Percentiles rank a stretch among this genome's conserved stretches.
phyloP scores from a whole-genome alignment of 2,797 vertebrate species.

The Phrynocephalus vlangalii region DNA sequence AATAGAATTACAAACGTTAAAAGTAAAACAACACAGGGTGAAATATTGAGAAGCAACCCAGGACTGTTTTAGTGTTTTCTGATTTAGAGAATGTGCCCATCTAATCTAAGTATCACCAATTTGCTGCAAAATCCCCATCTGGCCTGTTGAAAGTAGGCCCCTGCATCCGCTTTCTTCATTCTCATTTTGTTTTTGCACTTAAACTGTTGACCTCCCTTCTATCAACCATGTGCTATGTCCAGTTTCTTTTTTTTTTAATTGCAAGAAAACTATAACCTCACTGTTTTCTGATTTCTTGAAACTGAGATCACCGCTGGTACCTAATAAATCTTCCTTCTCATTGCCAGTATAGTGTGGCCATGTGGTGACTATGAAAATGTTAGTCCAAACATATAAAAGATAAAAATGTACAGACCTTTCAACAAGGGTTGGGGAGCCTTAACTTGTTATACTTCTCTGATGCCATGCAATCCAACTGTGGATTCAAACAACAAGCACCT shows the following conservation, averaged over 20 bases:
- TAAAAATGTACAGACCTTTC: constrained; percentile 70
- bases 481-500: neutral
- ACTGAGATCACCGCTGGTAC: constrained; percentile 71
- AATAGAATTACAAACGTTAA: neutral
- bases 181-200: constrained; percentile 49
- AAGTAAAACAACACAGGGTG: neutral
- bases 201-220: constrained; percentile 64
- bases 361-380: constrained; percentile 61
- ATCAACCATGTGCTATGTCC: constrained; percentile 51
- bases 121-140: constrained; percentile 25
- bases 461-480: neutral
- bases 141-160: constrained; percentile 45
- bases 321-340: constrained; percentile 75
- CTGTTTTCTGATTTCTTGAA: constrained; percentile 73
- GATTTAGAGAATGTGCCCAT: neutral
- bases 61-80: constrained; percentile 17
- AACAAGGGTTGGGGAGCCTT: constrained; percentile 51
- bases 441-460: constrained; percentile 28
- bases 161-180: constrained; percentile 41
- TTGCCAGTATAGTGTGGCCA: constrained; percentile 56
- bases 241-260: constrained; percentile 51
- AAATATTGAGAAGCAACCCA: neutral
- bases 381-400: constrained; percentile 65
- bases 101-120: neutral
- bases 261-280: constrained; percentile 58